phyloP scores from a whole-genome alignment of 2,888 invertebrate genomes.

The Hirudinaria manillensis region DNA sequence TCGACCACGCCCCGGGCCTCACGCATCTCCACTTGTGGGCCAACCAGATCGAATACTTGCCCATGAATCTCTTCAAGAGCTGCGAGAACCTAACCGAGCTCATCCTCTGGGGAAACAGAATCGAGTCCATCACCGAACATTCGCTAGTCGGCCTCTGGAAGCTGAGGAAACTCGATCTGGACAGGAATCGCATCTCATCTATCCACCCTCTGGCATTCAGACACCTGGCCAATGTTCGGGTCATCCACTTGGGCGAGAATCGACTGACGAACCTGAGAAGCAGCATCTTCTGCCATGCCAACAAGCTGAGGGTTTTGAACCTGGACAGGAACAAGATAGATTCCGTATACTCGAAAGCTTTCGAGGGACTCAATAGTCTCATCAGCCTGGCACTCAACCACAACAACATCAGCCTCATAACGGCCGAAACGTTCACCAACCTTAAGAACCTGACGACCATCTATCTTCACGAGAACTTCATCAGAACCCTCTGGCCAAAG shows the following conservation, averaged over 20 bases:
- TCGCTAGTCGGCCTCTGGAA: constrained; percentile 36
- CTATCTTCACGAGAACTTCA: constrained; percentile 36
- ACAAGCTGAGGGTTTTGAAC: constrained; percentile 38
- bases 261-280: constrained; percentile 32
- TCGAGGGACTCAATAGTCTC: constrained; percentile 35
- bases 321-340: constrained; percentile 37
- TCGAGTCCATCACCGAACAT: constrained; percentile 34
- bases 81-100: constrained; percentile 36
- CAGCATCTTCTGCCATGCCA: constrained; percentile 35
- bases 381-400: constrained; percentile 35
- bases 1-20: constrained; percentile 34
- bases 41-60: constrained; percentile 37
- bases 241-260: constrained; percentile 38
- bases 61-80: constrained; percentile 35
- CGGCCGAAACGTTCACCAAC: constrained; percentile 35
- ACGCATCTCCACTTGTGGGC: constrained; percentile 38
- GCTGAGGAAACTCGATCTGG: constrained; percentile 38
- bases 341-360: constrained; percentile 35
- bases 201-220: constrained; percentile 34
- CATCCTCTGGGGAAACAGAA: constrained; percentile 39
- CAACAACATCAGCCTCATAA: constrained; percentile 37
- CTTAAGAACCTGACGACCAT: constrained; percentile 36
- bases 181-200: constrained; percentile 36
- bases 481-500: constrained; percentile 36
- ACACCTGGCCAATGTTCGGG: constrained; percentile 35